Base-by-base conservation (phyloP, 2,113 vertebrate species). In the Paralichthys olivaceus region DNA sequence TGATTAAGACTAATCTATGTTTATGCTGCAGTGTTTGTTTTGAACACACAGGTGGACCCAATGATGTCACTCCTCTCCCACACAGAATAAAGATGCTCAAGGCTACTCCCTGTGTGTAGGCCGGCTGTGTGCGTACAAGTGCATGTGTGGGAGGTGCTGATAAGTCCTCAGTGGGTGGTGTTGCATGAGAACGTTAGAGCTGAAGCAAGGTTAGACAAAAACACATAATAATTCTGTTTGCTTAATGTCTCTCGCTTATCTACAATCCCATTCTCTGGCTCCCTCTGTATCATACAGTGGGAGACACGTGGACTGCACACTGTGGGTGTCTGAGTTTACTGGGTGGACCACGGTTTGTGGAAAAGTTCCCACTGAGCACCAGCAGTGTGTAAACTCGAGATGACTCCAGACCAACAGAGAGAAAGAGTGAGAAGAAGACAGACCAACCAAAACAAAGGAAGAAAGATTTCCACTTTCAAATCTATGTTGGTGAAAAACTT, bases 51-150 rank as follows among this genome's bases (percentile, higher is more conserved):
- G 85, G 83, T 86, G 85, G 85, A 88, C 56, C 54, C 62, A 57
- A 72, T 87, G 87, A 90, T 87, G 87, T 87, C 88, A 88, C 77
- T 77, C 25, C 43, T 64, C 83, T 72, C 87, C 84, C 74, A 90
- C 90, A 67, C 87, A 80, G 22, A 85, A 69, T 81, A 75, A 66
- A 84, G 75, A 87, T 77, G 87, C 85, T 86, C n/a, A 60, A 80
- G 72, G 89, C 71, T 72, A 65, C 60, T 79, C 66, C 62, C 37
- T 67, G 26, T 77, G 87, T 84, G 86, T 87, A 61, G 81, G 86
- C 66, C 7, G 56, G 26, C 70, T 85, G 67, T 70, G 78, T 70
- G 29, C 70, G 76, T 75, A 32, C 54, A 1, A 57, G 23, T 73
- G 57, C 71, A 47, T 63, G 69, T 68, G 86, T 83, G 61, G 69